Evolutionary conservation across 2,113 vertebrate species (phyloP).

Genomic region (Abramis brama): DNA sequence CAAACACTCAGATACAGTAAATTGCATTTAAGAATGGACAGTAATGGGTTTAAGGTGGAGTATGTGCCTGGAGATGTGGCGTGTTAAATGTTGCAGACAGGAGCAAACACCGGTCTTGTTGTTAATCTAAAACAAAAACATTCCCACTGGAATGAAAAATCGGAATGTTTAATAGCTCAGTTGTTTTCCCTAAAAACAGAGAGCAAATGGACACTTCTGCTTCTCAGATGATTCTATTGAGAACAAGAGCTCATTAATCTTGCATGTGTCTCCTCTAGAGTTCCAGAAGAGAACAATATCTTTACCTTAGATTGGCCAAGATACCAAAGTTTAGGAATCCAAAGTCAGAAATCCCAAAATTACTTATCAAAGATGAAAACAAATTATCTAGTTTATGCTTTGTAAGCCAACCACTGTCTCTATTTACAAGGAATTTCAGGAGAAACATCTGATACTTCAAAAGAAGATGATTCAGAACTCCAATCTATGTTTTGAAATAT

Average conservation of each 20-base stretch:
- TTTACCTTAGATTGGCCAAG: background rate
- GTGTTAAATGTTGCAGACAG: background rate
- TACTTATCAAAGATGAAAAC: background rate
- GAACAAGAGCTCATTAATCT: constrained; percentile 11
- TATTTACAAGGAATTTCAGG: background rate
- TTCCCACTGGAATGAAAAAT: constrained; percentile 11
- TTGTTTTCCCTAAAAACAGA: background rate
- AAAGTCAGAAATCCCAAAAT: background rate
- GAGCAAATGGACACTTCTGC: background rate
- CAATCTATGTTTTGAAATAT: background rate
- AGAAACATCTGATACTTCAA: background rate
- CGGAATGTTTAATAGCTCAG: background rate
- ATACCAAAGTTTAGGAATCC: background rate
- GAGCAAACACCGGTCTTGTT: background rate
- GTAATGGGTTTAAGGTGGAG: constrained; percentile 5
- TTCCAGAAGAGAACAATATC: constrained; percentile 8
- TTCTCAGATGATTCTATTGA: background rate
- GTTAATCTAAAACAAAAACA: background rate
- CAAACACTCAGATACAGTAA: background rate
- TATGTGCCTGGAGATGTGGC: background rate
- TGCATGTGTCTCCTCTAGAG: background rate
- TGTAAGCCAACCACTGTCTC: background rate
- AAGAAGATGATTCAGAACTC: background rate
- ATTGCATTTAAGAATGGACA: constrained; percentile 10
- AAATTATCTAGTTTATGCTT: background rate